Evolutionary conservation across 2,797 vertebrate species (phyloP), one percentile per base, ranked within the genome.

Genomic region (Neopelma chrysocephalum): DNA sequence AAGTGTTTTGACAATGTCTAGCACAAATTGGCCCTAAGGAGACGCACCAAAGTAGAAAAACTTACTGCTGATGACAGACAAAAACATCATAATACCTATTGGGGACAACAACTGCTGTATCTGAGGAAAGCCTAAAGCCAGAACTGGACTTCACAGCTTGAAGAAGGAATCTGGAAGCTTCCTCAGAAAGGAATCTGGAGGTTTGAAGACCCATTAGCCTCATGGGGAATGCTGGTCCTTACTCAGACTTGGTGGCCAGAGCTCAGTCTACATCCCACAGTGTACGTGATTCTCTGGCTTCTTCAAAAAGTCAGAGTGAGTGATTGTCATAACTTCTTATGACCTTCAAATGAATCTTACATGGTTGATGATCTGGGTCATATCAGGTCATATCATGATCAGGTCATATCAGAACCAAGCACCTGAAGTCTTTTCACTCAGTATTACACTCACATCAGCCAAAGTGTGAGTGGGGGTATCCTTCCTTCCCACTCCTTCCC

Each of bases 1-100:
- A 86, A 93, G 80, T 94, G 87, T 89, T 95, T 92, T 87, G 51
- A 73, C 48, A 53, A 73, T 77, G 65, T 89, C 32, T 87, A 73
- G 48, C 65, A 80, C n/a, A 87, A 89, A 57, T 31, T 57, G n/a
- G 60, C 48, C 78, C 56, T 40, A 20, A 87, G 45, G 56, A 87
- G 60, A 57, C n/a, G 50, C 17, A 68, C 6, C 3, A 4, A 53
- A 60, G 17, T 36, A 56, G 40, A 71, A 95, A 50, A 66, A 66
- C 77, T 53, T 70, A 27, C 36, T 38, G 34, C 15, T 80, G 57
- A 15, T 60, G 68, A 66, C 27, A 80, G 40, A 51, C 27, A 51
- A 65, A 84, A 77, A 61, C 26, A 60, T 21, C 15, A 2, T 57
- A 82, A 71, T 66, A 85, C 15, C 31, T 68, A 7, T 22, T n/a